These are phyloP conservation scores for Eurystomus gularis DNA, from an alignment of 2,113 vertebrate species.

Conservation along the genomic window DNA sequence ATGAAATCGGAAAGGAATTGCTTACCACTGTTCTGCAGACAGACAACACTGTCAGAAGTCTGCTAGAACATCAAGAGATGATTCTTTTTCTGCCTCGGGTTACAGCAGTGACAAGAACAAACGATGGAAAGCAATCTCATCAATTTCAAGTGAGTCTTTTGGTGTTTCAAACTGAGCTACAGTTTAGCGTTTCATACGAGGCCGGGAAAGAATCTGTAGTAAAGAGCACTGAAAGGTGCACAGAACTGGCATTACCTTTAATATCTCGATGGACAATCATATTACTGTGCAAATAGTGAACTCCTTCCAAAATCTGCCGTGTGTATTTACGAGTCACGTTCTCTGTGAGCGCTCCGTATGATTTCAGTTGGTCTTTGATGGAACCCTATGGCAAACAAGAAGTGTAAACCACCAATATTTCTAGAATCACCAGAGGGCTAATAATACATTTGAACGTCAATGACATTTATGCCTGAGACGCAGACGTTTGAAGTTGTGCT, in stretches of 20 bases:
- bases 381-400: conserved; percentile 82
- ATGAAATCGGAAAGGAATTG: background rate
- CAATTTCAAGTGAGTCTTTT: background rate
- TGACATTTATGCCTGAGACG: background rate
- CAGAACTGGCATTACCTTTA: conserved; percentile 83
- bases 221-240: background rate
- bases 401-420: background rate
- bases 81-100: background rate
- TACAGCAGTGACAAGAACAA: background rate
- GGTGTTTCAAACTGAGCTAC: background rate
- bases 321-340: conserved; percentile 97
- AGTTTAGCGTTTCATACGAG: background rate
- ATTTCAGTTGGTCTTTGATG: conserved; percentile 97
- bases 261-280: conserved; percentile 99
- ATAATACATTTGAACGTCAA: background rate
- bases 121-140: background rate
- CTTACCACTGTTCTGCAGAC: background rate
- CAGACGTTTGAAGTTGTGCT: background rate
- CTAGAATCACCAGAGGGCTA: background rate
- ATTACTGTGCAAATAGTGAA: conserved; percentile 98
- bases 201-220: background rate
- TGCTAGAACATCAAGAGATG: background rate
- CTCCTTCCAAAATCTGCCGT: conserved; percentile 95
- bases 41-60: background rate
- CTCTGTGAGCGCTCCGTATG: conserved; percentile 95